These are phyloP conservation scores for Bufo bufo DNA, from an alignment of 2,113 vertebrate genomes.

Conservation along the genomic window DNA sequence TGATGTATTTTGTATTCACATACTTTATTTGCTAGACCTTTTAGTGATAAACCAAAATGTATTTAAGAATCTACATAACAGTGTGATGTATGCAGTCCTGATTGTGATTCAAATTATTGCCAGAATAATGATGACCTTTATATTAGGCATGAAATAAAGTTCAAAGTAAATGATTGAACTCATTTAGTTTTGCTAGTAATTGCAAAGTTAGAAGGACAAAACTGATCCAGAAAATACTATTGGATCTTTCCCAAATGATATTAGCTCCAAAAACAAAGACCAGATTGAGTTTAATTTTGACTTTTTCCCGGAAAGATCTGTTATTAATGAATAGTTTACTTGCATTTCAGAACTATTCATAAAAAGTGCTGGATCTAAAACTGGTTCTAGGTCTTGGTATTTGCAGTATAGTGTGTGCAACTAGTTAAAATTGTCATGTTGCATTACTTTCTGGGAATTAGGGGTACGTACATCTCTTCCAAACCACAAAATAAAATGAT, in stretches of 20 bases:
- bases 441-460: background rate
- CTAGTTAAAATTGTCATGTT: background rate
- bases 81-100: background rate
- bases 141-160: background rate
- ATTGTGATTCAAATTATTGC: background rate
- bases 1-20: background rate
- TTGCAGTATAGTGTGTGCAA: background rate
- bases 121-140: background rate
- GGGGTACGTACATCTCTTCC: background rate
- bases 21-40: background rate
- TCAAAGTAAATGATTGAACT: background rate
- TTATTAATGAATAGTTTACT: constrained; percentile 2
- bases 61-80: background rate
- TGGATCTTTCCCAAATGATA: background rate
- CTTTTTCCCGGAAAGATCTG: constrained; percentile 9
- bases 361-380: background rate
- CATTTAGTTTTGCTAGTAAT: background rate
- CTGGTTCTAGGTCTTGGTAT: background rate
- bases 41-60: background rate
- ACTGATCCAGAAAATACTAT: background rate
- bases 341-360: background rate
- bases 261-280: constrained; percentile 6
- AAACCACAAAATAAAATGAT: background rate
- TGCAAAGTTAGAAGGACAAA: background rate
- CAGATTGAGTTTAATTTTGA: constrained; percentile 27